Base-by-base conservation (phyloP, 1,140 invertebrate genomes). In the Vanessa atalanta region DNA sequence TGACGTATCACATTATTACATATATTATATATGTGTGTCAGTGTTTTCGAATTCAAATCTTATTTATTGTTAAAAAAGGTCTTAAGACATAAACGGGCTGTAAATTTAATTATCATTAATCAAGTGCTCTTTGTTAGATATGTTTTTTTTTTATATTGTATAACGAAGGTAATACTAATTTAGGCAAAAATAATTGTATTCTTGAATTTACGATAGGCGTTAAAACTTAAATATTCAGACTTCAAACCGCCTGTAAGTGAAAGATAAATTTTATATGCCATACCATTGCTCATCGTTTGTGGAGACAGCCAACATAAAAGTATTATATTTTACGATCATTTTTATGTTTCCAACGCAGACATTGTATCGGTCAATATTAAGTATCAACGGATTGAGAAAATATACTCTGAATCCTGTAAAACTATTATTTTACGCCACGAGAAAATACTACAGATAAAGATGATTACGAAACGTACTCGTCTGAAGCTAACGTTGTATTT, bases 291-390 rank as follows among this genome's bases (percentile, higher is more conserved):
- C 53, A 57, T 57, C 53, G 53, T 57, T 57, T 57, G 23, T 57
- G 20, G 50, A n/a, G 15, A n/a, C 50, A n/a, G 50, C n/a, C 0
- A 53, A 53, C 15, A 15, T n/a, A 53, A 53, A 53, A 53, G 48
- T 50, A 51, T 61, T 50, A 65, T 50, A 61, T 63, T 65, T 55
- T 65, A 65, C 48, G 43, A 48, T 65, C 48, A 11, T n/a, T 65
- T 65, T 65, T 55, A 72, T 26, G 31, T 60, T 57, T 65, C 14
- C 60, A 68, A 68, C 48, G 50, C 47, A 61, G 55, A 67, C 65
- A 61, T 65, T 76, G 66, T 72, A 71, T 66, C 55, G 23, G 60
- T 60, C 51, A 66, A 66, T 57, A 57, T 26, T 57, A 57, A 57
- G 20, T 57, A 23, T 20, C 23, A 26, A 53, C 48, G 48, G 48